Conservation (phyloP, 2,113 vertebrate species). For the Taxidea taxus region DNA sequence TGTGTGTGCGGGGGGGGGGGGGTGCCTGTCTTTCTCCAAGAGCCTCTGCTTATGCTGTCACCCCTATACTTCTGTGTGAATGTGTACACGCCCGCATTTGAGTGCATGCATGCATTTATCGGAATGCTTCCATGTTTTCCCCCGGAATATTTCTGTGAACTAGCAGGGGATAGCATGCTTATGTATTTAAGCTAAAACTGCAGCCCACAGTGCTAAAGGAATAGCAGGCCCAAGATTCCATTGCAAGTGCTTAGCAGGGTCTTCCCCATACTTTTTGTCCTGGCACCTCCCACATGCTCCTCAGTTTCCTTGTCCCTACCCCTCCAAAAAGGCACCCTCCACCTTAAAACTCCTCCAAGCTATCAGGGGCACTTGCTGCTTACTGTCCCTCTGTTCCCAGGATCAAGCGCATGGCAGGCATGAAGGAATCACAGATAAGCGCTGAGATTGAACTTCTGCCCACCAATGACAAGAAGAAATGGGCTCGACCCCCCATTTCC, state of each 20-base stretch:
- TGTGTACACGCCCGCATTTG: not conserved
- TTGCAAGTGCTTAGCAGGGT: not conserved
- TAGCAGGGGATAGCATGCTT: not conserved
- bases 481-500: conserved; percentile 98
- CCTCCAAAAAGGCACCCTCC: not conserved
- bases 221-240: not conserved
- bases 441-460: conserved; percentile 99
- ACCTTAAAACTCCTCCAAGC: not conserved
- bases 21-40: not conserved
- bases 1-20: not conserved
- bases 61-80: not conserved
- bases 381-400: conserved; percentile 77
- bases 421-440: conserved; percentile 99
- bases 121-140: not conserved
- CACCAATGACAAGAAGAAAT: conserved; percentile 99
- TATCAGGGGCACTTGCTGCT: not conserved
- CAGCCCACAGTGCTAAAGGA: not conserved
- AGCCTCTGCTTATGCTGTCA: not conserved
- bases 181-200: not conserved
- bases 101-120: not conserved
- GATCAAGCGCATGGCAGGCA: conserved; percentile 99
- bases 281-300: not conserved
- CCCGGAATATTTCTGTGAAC: not conserved
- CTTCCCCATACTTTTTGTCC: not conserved
- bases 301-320: not conserved